phyloP scores from a whole-genome alignment of 2,797 vertebrate genomes.

The Taeniopygia guttata region DNA sequence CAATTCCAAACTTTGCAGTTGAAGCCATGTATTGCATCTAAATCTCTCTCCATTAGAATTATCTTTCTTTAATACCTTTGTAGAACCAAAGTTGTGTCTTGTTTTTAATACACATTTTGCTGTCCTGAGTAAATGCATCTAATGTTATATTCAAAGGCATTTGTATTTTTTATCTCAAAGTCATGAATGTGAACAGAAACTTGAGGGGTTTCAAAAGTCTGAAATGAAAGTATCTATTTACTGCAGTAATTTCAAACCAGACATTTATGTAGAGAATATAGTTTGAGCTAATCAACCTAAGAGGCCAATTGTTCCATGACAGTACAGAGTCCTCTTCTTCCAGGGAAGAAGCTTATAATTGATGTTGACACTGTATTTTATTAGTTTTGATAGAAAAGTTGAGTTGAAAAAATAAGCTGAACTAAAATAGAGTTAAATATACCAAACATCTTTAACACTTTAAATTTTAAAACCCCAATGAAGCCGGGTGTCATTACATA shows the following conservation, averaged over 20 bases:
- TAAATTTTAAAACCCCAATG: not conserved
- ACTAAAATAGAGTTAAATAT: not conserved
- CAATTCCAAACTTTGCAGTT: not conserved
- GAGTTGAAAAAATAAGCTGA: not conserved
- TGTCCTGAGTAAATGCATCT: not conserved
- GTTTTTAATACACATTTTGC: not conserved
- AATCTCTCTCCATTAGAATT: not conserved
- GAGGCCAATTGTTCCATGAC: not conserved
- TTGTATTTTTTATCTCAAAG: not conserved
- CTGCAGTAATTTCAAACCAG: not conserved
- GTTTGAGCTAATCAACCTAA: not conserved
- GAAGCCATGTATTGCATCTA: not conserved
- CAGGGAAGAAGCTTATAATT: not conserved
- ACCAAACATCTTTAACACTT: not conserved
- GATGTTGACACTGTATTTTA: not conserved
- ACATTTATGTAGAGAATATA: not conserved
- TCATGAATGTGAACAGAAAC: not conserved
- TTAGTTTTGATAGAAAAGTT: not conserved
- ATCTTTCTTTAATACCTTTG: not conserved
- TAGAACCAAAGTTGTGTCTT: not conserved
- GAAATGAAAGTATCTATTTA: not conserved
- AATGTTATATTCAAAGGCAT: not conserved
- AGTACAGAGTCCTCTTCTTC: not conserved
- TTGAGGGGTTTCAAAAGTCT: not conserved
- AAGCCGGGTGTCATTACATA: not conserved